These are phyloP conservation scores for Apteryx mantelli DNA, from an alignment of 2,113 vertebrate genomes.

Conservation along the genomic window DNA sequence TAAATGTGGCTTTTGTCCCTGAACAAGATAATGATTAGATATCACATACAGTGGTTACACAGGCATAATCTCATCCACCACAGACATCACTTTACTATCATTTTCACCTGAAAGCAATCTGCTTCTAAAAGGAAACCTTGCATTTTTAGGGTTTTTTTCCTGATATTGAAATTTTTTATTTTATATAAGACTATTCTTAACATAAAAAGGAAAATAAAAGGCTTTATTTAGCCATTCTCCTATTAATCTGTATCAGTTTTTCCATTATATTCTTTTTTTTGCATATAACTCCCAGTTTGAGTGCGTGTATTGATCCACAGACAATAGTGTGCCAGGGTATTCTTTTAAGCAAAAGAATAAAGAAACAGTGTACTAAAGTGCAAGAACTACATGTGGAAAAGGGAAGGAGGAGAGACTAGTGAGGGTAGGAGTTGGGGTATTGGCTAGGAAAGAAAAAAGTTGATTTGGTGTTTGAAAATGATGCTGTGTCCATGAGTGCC, in stretches of 20 bases:
- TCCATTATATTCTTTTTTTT: conserved; percentile 12
- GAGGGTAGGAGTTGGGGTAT: neutral
- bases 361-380: conserved; percentile 38
- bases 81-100: neutral
- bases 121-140: conserved; percentile 18
- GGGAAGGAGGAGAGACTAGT: neutral
- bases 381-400: neutral
- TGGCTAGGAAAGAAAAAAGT: neutral
- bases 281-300: neutral
- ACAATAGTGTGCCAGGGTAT: neutral
- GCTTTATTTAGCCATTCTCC: conserved; percentile 8
- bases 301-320: conserved; percentile 24
- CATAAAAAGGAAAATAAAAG: neutral
- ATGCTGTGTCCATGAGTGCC: neutral
- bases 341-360: conserved; percentile 51
- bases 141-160: neutral
- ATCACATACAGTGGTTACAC: conserved; percentile 2
- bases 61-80: neutral
- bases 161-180: neutral
- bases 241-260: neutral
- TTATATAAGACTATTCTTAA: neutral
- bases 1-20: conserved; percentile 62
- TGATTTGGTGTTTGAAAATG: neutral
- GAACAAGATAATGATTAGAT: conserved; percentile 5
- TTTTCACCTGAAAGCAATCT: conserved; percentile 3